Evolutionary conservation across 1,140 invertebrate species (phyloP), one percentile per base, ranked within the genome.

Genomic region (Bombus soroeensis): DNA sequence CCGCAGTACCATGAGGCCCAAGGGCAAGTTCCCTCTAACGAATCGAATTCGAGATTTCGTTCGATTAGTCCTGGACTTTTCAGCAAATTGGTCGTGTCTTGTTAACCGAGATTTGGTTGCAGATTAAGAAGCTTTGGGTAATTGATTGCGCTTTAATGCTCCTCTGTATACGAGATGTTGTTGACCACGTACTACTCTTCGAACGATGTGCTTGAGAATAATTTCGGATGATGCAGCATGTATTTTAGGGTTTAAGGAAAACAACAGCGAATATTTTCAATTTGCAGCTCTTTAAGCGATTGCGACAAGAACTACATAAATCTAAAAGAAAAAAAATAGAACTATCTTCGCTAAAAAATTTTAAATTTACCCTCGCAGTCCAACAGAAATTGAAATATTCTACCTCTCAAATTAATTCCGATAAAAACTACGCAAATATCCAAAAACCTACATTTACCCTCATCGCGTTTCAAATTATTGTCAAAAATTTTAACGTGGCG

Each of bases 71-170:
- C 18, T 1, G 10, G 53, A 77, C 32, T 80, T 43, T 73, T 70
- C 53, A 47, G 68, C 83, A 79, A 80, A 85, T 85, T 80, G 83
- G 57, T 43, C n/a, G 43, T n/a, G 68, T 72, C 59, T 64, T 25
- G 57, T 39, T 68, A 78, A 39, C 34, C 10, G 22, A 62, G 83
- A 85, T 85, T 78, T 41, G 12, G 34, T n/a, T 12, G 1, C 9
- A 15, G 83, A 85, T 85, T 70, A 39, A 25, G 0, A 57, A 25
- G 12, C n/a, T 70, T 72, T 70, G 39, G 28, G n/a, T 84, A 84
- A 84, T 80, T 84, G 75, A 39, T 68, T 4, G 59, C 37, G 28
- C 37, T 77, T 12, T 4, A 57, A 25, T 77, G 37, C 34, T 13
- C 4, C 37, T 59, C 13, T 18, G 39, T 43, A 32, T 72, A 15